Base-by-base conservation (phyloP, 2,797 vertebrate species). In the Acanthurus lineatus region DNA sequence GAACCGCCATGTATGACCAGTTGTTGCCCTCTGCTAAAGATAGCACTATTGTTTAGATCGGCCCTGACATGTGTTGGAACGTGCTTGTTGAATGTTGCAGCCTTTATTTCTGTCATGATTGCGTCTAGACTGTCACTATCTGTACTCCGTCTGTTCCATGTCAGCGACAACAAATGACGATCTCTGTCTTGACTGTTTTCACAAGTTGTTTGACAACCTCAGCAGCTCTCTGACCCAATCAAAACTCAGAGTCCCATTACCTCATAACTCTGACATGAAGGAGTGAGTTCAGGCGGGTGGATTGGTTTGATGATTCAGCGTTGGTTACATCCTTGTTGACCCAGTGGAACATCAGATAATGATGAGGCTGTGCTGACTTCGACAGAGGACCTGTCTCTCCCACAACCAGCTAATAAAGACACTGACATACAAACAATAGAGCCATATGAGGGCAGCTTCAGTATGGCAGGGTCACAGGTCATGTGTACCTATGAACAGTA, bases 271-370 rank as follows among this genome's bases (percentile, higher is more conserved):
- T 66, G 85, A 90, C 58, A 84, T 45, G 88, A 75, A 86, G 79
- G 87, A 87, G 85, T 76, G 89, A 73, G 76, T 85, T 86, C 73
- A 87, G 88, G 42, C 73, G 56, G 42, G 68, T 67, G 35, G 81
- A 38, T 11, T 15, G 51, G 73, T 83, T 80, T 87, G 92, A 91
- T 93, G 92, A 94, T 62, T 92, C 91, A 91, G 92, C 86, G 2
- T 2, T 22, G 68, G 54, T 78, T 73, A 73, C 89, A 88, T 93
- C 91, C 87, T 87, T 91, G 92, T 93, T 91, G 88, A 91, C 67
- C 84, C 76, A 87, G 75, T 25, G 78, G 71, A 70, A 73, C 79
- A 83, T 88, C 85, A 86, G 86, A 93, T 92, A 91, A 83, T 81
- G 79, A 85, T 49, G 73, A 76, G 68, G 58, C 80, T 48, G 60